Evolutionary conservation across 2,797 vertebrate species (phyloP).

Genomic region (Pangasius macronema): DNA sequence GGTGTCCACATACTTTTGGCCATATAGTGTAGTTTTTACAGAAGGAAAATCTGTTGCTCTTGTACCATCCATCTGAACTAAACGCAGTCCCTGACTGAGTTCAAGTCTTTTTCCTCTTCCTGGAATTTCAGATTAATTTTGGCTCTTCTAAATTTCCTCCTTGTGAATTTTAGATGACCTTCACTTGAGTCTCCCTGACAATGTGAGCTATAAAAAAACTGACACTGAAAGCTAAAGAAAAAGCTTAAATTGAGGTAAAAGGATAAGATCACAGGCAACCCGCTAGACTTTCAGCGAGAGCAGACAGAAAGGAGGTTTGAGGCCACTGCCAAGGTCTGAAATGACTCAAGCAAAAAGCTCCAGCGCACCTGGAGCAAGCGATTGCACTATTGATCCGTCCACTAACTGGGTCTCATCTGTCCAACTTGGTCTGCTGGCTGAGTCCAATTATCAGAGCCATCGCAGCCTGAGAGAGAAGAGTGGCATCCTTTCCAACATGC

Average conservation of each 20-base stretch:
- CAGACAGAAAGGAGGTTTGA: slow-evolving; percentile 24
- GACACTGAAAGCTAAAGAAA: slow-evolving; percentile 17
- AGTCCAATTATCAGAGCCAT: slow-evolving; percentile 79
- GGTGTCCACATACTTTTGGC: neutral
- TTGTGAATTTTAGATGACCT: slow-evolving; percentile 53
- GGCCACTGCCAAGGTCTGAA: slow-evolving; percentile 42
- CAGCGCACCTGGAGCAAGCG: slow-evolving; percentile 68
- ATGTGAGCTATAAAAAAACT: slow-evolving; percentile 34
- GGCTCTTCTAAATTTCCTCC: slow-evolving; percentile 48
- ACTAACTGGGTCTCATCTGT: slow-evolving; percentile 72
- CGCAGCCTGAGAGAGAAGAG: slow-evolving; percentile 66
- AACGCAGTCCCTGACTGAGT: slow-evolving; percentile 1
- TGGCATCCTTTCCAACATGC: slow-evolving; percentile 75
- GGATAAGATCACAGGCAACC: slow-evolving; percentile 22
- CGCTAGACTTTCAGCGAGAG: slow-evolving; percentile 29
- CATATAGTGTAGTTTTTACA: too few species aligned
- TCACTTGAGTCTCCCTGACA: slow-evolving; percentile 41
- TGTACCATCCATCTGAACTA: neutral
- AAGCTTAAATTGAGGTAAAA: slow-evolving; percentile 36
- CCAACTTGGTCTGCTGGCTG: slow-evolving; percentile 59
- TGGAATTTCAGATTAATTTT: slow-evolving; percentile 41
- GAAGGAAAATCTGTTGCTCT: neutral
- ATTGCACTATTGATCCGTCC: slow-evolving; percentile 75
- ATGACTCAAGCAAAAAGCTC: slow-evolving; percentile 60
- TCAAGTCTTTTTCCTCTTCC: slow-evolving; percentile 13